Base-by-base conservation (phyloP, 2,113 vertebrate genomes). In the Aegithalos caudatus region DNA sequence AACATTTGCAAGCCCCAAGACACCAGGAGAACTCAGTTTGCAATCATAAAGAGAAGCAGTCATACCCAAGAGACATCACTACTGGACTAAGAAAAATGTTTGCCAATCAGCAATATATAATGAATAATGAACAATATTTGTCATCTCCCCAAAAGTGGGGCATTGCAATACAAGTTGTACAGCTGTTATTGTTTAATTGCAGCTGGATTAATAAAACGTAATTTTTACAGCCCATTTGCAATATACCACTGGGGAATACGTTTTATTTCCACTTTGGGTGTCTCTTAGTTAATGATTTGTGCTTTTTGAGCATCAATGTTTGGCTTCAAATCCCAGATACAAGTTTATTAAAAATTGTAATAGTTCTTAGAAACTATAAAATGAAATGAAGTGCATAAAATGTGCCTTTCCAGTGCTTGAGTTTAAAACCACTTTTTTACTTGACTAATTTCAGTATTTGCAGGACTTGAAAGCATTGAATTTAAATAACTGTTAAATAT, bases 291-390 rank as follows among this genome's bases (percentile, higher is more conserved):
- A 98, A 98, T 97, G 98, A 97, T 98, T 96, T 94, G 94, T 97
- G 96, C 90, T 94, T 97, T 98, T 97, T 97, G 89, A 97, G 92
- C 94, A 40, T 96, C 97, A 97, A 94, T 94, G 74, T 98, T 98
- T 98, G 95, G 93, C 97, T 97, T 97, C 88, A 97, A 97, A 95
- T 97, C 96, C 92, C 94, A 96, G 95, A 97, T 95, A 98, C 94
- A 98, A 98, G 94, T 98, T 98, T 98, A 97, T 98, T 98, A 98
- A 98, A 98, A 98, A 97, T 93, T 97, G 85, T 98, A 97, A 96
- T 98, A 97, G 97, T 97, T 98, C 92, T 96, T 97, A 72, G 92
- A 97, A 96, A 97, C 97, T 85, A 95, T 98, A 97, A 98, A 98
- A 97, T 95, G 95, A 98, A 98, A 97, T 97, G 97, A 97, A 97